phyloP scores from a whole-genome alignment of 2,797 vertebrate genomes.

The Eulemur albifrons region DNA sequence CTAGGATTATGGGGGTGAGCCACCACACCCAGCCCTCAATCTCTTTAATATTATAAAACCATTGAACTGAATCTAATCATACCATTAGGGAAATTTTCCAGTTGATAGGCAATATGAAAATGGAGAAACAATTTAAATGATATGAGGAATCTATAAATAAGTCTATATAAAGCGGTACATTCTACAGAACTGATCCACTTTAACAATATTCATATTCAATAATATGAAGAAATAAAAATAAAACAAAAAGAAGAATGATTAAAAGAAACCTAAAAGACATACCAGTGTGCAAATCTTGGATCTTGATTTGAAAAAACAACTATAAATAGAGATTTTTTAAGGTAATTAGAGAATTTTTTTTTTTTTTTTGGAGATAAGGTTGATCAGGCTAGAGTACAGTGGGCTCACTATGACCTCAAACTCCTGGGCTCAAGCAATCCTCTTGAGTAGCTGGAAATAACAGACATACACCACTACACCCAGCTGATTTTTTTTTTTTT shows the following conservation, averaged over 20 bases:
- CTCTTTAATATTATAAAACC: slow-evolving; percentile 15
- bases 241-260: neutral
- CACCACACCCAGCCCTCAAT: neutral
- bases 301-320: slow-evolving; percentile 45
- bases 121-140: slow-evolving; percentile 12
- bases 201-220: neutral
- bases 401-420: neutral
- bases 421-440: neutral
- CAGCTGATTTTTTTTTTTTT: neutral
- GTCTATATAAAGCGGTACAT: neutral
- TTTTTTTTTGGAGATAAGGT: neutral
- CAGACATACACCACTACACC: neutral
- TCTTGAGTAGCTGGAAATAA: neutral
- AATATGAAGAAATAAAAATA: neutral
- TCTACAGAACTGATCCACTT: neutral
- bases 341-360: neutral
- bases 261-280: neutral
- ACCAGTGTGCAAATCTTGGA: neutral
- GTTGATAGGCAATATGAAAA: neutral
- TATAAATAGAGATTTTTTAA: slow-evolving; percentile 3
- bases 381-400: neutral
- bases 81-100: neutral
- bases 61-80: neutral
- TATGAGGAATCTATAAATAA: neutral
- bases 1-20: neutral